Evolutionary conservation across 2,888 invertebrate genomes (phyloP).

Genomic region (Epiblema foenella): DNA sequence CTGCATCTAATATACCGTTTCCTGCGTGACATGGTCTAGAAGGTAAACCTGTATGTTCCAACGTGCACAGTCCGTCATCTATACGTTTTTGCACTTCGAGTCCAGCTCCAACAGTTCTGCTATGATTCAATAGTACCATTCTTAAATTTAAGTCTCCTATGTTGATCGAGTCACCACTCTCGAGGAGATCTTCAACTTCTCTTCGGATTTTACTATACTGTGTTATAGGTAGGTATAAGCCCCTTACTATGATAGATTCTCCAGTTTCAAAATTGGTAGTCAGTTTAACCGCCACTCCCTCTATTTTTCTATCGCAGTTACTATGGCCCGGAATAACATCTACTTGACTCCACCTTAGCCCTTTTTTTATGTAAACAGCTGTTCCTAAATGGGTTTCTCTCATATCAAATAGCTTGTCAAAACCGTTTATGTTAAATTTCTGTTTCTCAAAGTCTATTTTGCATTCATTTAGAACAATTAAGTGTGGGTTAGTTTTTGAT

Average conservation of each 20-base stretch:
- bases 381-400: neutral
- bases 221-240: neutral
- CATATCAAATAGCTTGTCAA: neutral
- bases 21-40: too few relatives aligned
- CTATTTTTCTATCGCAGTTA: neutral
- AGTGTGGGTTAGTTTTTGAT: neutral
- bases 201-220: neutral
- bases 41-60: neutral
- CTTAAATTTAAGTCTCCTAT: too few relatives aligned
- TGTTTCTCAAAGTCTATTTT: conserved; percentile 6
- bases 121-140: neutral
- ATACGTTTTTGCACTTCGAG: conserved; percentile 1
- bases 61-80: neutral
- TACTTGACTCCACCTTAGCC: conserved; percentile 3
- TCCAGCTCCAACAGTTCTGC: neutral
- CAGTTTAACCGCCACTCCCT: neutral
- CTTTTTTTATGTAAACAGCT: neutral
- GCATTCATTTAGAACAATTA: conserved; percentile 7
- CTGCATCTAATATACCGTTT: too few relatives aligned
- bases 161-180: too few relatives aligned
- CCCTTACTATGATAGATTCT: neutral
- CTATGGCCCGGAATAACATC: too few relatives aligned
- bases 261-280: neutral
- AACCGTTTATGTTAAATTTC: conserved; percentile 2
- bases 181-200: neutral